Evolutionary conservation across 2,797 vertebrate species (phyloP).

Genomic region (Odontamblyopus rebecca): DNA sequence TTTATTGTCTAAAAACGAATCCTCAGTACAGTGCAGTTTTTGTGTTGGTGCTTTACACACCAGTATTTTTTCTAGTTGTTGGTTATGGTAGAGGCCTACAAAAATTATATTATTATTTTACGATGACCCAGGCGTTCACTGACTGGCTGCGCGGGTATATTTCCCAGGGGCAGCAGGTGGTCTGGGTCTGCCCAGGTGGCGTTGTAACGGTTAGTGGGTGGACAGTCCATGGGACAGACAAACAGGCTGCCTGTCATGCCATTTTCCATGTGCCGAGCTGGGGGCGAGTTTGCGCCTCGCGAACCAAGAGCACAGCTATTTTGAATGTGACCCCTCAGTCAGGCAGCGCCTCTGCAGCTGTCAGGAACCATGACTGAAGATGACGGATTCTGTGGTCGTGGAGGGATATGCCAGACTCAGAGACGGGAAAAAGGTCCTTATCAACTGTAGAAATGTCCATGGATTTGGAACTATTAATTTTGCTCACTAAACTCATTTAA

Average conservation of each 20-base stretch:
- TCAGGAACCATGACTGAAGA: constrained; percentile 97
- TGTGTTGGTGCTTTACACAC: no score
- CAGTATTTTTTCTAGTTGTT: no score
- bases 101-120: no score
- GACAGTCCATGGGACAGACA: constrained; percentile 7
- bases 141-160: no score
- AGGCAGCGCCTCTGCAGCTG: constrained; percentile 82
- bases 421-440: constrained; percentile 91
- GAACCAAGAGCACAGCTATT: constrained; percentile 79
- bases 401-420: constrained; percentile 95
- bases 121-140: no score
- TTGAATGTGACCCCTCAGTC: constrained; percentile 91
- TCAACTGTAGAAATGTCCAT: constrained; percentile 9
- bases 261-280: constrained; percentile 50
- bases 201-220: constrained; percentile 7
- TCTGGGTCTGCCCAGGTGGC: constrained; percentile 41
- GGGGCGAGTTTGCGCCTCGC: constrained; percentile 44
- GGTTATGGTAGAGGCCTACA: no score
- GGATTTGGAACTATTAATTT: neutral
- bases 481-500: constrained; percentile 1
- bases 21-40: no score
- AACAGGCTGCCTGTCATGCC: constrained; percentile 29
- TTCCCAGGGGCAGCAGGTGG: constrained; percentile 36
- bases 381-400: constrained; percentile 98
- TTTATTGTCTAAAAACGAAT: neutral